These are phyloP conservation scores for Polydesmus complanatus DNA, from an alignment of 2,888 invertebrate genomes.

Conservation along the genomic window DNA sequence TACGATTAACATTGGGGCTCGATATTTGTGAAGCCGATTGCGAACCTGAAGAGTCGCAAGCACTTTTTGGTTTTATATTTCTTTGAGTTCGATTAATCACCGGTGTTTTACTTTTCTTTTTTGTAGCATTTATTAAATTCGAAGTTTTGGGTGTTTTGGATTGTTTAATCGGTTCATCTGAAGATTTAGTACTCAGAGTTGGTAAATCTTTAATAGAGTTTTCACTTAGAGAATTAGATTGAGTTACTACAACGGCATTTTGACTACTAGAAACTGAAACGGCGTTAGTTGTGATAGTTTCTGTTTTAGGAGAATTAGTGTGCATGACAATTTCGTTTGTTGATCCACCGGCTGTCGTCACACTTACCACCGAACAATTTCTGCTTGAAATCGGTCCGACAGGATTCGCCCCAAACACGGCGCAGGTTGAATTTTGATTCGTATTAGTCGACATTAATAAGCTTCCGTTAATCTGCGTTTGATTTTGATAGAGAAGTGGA, in stretches of 20 bases:
- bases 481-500: slow-evolving; percentile 23
- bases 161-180: neutral
- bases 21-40: neutral
- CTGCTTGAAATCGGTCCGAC: no score
- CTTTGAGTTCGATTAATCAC: slow-evolving; percentile 9
- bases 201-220: no score
- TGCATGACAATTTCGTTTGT: no score
- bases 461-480: slow-evolving; percentile 18
- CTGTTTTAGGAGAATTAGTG: no score
- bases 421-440: neutral
- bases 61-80: slow-evolving; percentile 16
- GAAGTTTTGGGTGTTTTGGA: neutral
- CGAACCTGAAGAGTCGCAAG: neutral
- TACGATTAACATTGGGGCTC: no score
- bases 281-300: no score
- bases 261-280: no score
- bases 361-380: no score
- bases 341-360: no score
- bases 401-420: neutral
- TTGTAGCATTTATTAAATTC: neutral
- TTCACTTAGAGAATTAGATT: no score
- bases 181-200: no score
- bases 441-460: slow-evolving; percentile 16
- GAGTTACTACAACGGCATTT: no score
- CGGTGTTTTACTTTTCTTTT: neutral